Evolutionary conservation across 2,888 invertebrate genomes (phyloP).

Genomic region (Lypha dubia): DNA sequence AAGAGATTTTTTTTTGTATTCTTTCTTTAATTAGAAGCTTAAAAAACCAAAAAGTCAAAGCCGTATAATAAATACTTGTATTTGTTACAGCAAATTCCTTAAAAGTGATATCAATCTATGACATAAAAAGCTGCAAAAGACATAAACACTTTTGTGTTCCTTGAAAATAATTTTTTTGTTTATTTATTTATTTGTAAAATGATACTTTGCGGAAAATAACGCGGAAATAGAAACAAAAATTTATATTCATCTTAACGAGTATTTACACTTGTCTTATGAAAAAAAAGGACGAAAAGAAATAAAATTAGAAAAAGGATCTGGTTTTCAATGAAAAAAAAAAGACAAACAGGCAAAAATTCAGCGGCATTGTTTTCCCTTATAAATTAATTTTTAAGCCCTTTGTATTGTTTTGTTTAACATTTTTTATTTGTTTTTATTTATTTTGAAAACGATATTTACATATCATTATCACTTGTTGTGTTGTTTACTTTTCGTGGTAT

Average conservation of each 20-base stretch:
- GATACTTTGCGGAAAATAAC: background rate
- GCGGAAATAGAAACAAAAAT: background rate
- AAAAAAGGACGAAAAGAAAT: background rate
- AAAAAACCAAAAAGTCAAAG: background rate
- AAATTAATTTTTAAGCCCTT: background rate
- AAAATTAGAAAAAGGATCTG: background rate
- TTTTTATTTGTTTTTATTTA: background rate
- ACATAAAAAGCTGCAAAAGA: background rate
- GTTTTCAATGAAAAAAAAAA: background rate
- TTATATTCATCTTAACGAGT: background rate
- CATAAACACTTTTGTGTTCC: background rate
- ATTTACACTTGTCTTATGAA: background rate
- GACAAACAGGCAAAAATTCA: too few relatives aligned
- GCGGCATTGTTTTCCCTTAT: background rate
- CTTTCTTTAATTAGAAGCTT: background rate
- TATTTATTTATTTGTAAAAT: background rate
- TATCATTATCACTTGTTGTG: background rate
- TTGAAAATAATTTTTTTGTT: background rate
- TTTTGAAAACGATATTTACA: background rate
- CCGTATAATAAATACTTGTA: background rate
- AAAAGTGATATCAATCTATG: background rate
- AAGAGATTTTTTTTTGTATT: background rate
- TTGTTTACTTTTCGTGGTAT: background rate
- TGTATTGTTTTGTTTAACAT: background rate
- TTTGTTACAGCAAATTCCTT: background rate